phyloP scores from a whole-genome alignment of 1,140 invertebrate genomes.

The Zelostemma sp. region DNA sequence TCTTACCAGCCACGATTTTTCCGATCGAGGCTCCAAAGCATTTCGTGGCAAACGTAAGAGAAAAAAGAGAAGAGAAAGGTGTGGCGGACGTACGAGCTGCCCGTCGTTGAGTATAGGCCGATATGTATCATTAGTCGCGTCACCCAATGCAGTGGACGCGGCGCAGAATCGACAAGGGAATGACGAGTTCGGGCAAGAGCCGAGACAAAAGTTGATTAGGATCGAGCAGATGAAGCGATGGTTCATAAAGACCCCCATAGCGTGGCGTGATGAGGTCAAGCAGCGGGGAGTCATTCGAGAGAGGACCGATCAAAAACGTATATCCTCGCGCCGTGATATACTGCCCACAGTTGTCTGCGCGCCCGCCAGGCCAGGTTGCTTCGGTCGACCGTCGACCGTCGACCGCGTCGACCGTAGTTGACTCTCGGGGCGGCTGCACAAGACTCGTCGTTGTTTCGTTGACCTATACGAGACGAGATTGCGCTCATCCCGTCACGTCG shows the following conservation, averaged over 20 bases:
- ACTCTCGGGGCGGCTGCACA: conserved; percentile 38
- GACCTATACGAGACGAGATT: too few relatives aligned
- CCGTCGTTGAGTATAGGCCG: conserved; percentile 16
- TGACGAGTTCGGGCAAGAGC: conserved; percentile 52
- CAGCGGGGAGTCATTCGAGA: conserved; percentile 64
- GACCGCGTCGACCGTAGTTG: conserved; percentile 31
- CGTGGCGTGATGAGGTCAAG: conserved; percentile 67
- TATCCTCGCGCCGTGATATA: conserved; percentile 65
- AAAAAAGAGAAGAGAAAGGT: conserved; percentile 3
- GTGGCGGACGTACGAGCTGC: too few relatives aligned
- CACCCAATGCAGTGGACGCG: conserved; percentile 18
- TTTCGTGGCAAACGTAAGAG: neutral
- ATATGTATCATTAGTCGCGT: conserved; percentile 25
- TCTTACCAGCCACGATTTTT: too few relatives aligned
- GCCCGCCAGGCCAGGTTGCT: too few relatives aligned
- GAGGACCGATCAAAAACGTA: conserved; percentile 64
- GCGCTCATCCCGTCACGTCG: too few relatives aligned
- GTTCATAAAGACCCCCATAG: conserved; percentile 66
- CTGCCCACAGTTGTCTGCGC: conserved; percentile 54
- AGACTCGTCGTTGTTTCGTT: too few relatives aligned
- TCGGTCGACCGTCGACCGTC: too few relatives aligned
- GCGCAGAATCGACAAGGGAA: conserved; percentile 20
- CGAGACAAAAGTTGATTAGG: conserved; percentile 67
- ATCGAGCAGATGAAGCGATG: conserved; percentile 56
- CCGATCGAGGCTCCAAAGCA: too few relatives aligned